Percentiles rank a stretch among this genome's conserved stretches.
These are phyloP conservation scores for Danio aesculapii DNA, from an alignment of 2,797 vertebrate species.

Conservation along the genomic window DNA sequence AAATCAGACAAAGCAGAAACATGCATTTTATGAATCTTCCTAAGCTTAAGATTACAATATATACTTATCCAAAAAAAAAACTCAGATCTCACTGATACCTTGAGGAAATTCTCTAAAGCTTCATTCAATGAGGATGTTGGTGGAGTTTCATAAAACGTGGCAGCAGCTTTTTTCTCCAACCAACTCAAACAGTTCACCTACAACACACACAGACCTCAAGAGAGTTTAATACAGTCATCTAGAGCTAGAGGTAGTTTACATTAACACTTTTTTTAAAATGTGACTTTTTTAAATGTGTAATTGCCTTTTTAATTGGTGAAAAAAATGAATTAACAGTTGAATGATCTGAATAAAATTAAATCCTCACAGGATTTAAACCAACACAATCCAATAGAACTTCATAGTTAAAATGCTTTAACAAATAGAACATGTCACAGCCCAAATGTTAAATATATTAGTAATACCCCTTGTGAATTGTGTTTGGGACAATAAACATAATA, in stretches of 20 bases:
- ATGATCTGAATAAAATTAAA: no score
- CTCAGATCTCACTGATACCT: conserved; percentile 72
- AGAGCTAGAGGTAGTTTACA: not conserved
- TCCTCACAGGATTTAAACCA: no score
- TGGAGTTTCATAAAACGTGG: conserved; percentile 83
- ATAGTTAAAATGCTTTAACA: no score
- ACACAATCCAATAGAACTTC: no score
- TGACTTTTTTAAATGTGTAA: no score
- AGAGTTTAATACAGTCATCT: no score
- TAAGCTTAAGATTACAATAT: not conserved
- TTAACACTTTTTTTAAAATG: not conserved
- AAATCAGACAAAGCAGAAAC: conserved; percentile 32
- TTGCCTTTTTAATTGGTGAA: no score
- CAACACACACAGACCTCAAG: conserved; percentile 31
- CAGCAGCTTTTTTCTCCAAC: conserved; percentile 89
- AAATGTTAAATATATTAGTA: no score
- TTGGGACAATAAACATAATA: no score
- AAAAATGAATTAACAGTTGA: no score
- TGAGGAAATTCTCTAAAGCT: conserved; percentile 90
- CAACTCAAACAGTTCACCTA: conserved; percentile 90
- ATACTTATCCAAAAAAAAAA: not conserved
- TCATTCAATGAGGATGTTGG: conserved; percentile 85
- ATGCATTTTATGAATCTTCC: not conserved
- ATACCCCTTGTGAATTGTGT: no score
- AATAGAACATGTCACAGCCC: no score